Conservation (phyloP, 2,888 invertebrate genomes). For the Tachina grossa region DNA sequence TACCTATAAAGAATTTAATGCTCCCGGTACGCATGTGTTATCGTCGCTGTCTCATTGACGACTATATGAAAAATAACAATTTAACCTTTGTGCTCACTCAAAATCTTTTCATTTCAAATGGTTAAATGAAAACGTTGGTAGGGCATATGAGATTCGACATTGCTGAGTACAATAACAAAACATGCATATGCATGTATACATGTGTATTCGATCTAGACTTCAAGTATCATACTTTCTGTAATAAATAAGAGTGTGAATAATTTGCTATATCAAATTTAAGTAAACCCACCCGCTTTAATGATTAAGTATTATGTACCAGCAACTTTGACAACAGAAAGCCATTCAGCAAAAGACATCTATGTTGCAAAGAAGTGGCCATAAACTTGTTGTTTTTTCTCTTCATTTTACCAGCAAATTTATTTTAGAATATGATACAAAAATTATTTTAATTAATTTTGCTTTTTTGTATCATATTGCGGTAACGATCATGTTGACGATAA, state of each 20-base stretch:
- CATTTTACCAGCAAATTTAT: not conserved
- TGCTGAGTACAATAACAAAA: not conserved
- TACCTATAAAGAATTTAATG: too few relatives aligned
- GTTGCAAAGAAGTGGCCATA: slow-evolving; percentile 38
- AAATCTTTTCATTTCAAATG: too few relatives aligned
- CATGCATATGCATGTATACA: not conserved
- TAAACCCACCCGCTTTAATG: slow-evolving; percentile 35
- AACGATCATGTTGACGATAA: slow-evolving; percentile 31
- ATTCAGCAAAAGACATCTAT: not conserved
- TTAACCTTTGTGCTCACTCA: too few relatives aligned
- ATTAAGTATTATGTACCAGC: not conserved
- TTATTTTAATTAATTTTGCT: slow-evolving; percentile 22
- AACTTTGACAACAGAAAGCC: not conserved
- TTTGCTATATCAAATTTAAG: slow-evolving; percentile 9
- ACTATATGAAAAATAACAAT: too few relatives aligned
- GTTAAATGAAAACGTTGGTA: too few relatives aligned
- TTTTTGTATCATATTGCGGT: not conserved
- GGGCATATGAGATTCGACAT: too few relatives aligned
- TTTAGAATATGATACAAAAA: slow-evolving; percentile 41
- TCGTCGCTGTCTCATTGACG: too few relatives aligned
- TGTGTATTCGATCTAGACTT: not conserved
- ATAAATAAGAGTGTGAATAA: not conserved
- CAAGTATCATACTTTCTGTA: not conserved
- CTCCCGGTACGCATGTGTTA: too few relatives aligned
- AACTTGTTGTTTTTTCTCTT: slow-evolving; percentile 49